Percentiles rank a stretch among this genome's conserved stretches.
Evolutionary conservation across 2,888 invertebrate genomes (phyloP).

Genomic region (Campaea margaritaria): DNA sequence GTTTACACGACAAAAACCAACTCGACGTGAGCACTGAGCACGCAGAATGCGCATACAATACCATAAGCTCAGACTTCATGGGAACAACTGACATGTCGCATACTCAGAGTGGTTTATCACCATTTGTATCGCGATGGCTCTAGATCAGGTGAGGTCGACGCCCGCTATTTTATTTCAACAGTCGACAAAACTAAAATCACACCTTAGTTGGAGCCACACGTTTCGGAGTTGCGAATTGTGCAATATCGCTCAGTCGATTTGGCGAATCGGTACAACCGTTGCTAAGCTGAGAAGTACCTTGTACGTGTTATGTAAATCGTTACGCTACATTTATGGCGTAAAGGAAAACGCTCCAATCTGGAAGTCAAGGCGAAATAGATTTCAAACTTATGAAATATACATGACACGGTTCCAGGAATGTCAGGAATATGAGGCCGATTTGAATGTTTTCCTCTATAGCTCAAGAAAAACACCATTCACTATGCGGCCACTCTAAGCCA

Average conservation of each 20-base stretch:
- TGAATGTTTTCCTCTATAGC: constrained; percentile 38
- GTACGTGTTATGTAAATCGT: constrained; percentile 7
- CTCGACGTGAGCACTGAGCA: constrained; percentile 61
- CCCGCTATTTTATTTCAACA: constrained; percentile 36
- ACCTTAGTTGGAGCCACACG: constrained; percentile 23
- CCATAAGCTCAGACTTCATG: constrained; percentile 57
- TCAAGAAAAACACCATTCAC: constrained; percentile 40
- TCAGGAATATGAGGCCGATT: constrained; percentile 40
- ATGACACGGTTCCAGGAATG: constrained; percentile 47
- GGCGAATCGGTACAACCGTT: constrained; percentile 4
- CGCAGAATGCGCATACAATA: constrained; percentile 60
- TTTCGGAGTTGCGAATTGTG: constrained; percentile 32
- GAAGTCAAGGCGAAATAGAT: constrained; percentile 47
- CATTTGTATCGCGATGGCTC: constrained; percentile 33
- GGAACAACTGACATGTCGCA: constrained; percentile 50
- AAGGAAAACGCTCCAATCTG: constrained; percentile 32
- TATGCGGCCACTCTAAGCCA: constrained; percentile 27
- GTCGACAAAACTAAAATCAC: constrained; percentile 33
- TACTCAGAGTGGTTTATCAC: constrained; percentile 39
- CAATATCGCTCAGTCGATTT: constrained; percentile 26
- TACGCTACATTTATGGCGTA: constrained; percentile 16
- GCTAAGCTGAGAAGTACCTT: constrained; percentile 15
- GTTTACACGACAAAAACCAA: constrained; percentile 71
- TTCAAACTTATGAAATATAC: constrained; percentile 38
- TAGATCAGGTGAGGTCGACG: constrained; percentile 37